These are phyloP conservation scores for Tamias sibiricus DNA, from an alignment of 2,113 vertebrate species.

Conservation along the genomic window DNA sequence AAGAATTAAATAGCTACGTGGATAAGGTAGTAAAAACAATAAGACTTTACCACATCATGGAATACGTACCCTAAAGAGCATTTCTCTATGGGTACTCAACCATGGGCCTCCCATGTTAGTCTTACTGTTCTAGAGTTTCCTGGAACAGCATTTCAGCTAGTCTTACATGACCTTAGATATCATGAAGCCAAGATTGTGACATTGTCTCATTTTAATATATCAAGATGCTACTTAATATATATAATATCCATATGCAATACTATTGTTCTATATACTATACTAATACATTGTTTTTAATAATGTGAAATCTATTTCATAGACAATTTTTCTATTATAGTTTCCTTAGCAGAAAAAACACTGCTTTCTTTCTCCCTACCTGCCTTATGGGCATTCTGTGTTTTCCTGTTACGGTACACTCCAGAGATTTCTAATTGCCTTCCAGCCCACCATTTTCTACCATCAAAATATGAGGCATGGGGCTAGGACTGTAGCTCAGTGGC, in stretches of 20 bases:
- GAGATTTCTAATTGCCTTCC: slow-evolving; percentile 50
- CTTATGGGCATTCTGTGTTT: background rate
- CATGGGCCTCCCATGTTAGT: background rate
- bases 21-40: slow-evolving; percentile 86
- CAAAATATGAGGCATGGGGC: background rate
- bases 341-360: background rate
- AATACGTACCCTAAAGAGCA: rapidly evolving
- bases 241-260: background rate
- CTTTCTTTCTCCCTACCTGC: background rate
- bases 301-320: background rate
- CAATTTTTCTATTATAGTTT: background rate
- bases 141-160: background rate
- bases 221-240: background rate
- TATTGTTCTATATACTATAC: background rate
- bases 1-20: slow-evolving; percentile 87
- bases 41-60: background rate
- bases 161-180: background rate
- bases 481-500: no score
- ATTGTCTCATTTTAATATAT: background rate
- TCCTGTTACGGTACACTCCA: background rate
- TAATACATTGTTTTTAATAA: background rate
- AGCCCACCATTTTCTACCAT: background rate
- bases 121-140: background rate
- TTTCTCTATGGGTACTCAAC: background rate
- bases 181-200: background rate